phyloP scores from a whole-genome alignment of 1,140 invertebrate species.

The Anagrus nilaparvatae region DNA sequence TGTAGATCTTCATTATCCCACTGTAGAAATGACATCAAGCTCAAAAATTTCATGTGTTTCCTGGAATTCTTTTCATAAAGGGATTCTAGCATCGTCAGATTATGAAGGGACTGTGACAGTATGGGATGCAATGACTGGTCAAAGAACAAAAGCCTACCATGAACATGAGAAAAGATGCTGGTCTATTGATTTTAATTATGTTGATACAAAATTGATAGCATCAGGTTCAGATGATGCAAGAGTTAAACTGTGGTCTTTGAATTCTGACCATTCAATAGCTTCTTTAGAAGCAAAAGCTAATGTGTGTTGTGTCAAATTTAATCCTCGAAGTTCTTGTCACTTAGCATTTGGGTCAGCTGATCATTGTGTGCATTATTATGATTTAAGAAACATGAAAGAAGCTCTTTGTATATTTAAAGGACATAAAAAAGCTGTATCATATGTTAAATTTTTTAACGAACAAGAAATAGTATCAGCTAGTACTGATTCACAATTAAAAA shows the following conservation, averaged over 20 bases:
- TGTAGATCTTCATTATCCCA: constrained; percentile 86
- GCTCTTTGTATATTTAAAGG: constrained; percentile 80
- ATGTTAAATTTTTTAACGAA: constrained; percentile 88
- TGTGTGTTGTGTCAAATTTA: constrained; percentile 95
- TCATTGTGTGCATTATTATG: constrained; percentile 95
- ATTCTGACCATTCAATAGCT: constrained; percentile 77
- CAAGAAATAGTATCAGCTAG: constrained; percentile 89
- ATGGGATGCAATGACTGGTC: constrained; percentile 83
- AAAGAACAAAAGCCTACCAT: constrained; percentile 62
- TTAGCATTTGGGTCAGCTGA: constrained; percentile 92
- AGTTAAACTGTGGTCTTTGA: constrained; percentile 89
- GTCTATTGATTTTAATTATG: constrained; percentile 93
- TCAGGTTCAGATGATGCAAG: constrained; percentile 91
- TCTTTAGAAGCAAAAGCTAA: constrained; percentile 86
- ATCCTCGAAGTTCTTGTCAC: constrained; percentile 75
- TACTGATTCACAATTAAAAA: constrained; percentile 87
- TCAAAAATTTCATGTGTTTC: constrained; percentile 93
- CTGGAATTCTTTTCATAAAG: constrained; percentile 91
- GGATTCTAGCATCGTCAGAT: constrained; percentile 82
- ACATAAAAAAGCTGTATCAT: constrained; percentile 91
- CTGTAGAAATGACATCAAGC: constrained; percentile 83
- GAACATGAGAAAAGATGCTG: constrained; percentile 95
- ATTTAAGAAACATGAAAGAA: constrained; percentile 76
- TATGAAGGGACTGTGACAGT: constrained; percentile 90
- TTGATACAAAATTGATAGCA: constrained; percentile 83